These are phyloP conservation scores for Heteromurus nitidus DNA, from an alignment of 2,888 invertebrate species.

Conservation along the genomic window DNA sequence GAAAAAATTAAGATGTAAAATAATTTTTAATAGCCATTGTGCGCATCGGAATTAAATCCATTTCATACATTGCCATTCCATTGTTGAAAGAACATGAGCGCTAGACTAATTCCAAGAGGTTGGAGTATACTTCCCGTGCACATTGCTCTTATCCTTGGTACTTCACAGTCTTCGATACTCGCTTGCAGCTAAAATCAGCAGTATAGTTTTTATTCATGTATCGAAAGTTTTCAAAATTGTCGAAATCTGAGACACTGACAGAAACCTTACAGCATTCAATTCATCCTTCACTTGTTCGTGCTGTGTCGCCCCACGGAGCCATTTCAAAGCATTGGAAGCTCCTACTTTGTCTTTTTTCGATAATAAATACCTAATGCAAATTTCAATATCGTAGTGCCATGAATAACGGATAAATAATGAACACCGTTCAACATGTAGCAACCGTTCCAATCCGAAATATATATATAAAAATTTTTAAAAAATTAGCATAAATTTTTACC, in stretches of 20 bases:
- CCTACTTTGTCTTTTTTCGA: constrained; percentile 78
- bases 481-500: too few species aligned
- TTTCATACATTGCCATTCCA: constrained; percentile 72
- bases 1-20: background rate
- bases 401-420: too few species aligned
- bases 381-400: too few species aligned
- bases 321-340: constrained; percentile 79
- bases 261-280: constrained; percentile 77
- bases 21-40: background rate
- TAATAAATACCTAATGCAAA: constrained; percentile 79
- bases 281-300: constrained; percentile 80
- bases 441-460: too few species aligned
- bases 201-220: background rate
- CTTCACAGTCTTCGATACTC: constrained; percentile 58
- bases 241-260: background rate
- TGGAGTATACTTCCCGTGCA: constrained; percentile 80
- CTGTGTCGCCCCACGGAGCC: constrained; percentile 78
- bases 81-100: constrained; percentile 90
- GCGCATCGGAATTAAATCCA: background rate
- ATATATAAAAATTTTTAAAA: background rate
- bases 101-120: constrained; percentile 84
- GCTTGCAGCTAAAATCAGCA: constrained; percentile 48
- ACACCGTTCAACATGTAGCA: too few species aligned
- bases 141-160: constrained; percentile 54
- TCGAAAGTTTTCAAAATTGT: constrained; percentile 19